A percentile compares a stretch with the other conserved stretches of the same genome.
phyloP scores from a whole-genome alignment of 92 coral and sea anemone species.

The Porites lobata region DNA sequence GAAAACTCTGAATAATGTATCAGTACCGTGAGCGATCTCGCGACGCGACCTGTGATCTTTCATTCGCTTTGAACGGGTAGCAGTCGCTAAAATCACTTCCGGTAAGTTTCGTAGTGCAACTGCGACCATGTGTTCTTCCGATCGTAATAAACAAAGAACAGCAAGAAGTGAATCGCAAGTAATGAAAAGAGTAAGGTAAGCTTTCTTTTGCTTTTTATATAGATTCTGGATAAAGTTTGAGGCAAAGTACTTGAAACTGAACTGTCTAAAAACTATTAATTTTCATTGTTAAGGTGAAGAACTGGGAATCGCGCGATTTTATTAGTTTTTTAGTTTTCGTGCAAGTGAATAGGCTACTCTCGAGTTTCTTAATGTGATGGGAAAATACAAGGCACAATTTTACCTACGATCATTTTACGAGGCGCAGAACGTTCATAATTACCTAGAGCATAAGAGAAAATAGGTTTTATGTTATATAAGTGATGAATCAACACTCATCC shows the following conservation, averaged over 20 bases:
- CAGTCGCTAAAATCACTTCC: conserved; percentile 54
- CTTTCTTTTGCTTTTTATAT: neutral
- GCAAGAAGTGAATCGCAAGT: neutral
- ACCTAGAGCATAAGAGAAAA: neutral
- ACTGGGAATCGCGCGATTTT: too few species aligned
- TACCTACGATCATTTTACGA: neutral
- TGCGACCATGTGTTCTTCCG: conserved; percentile 65
- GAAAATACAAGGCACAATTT: too few species aligned
- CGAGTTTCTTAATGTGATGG: too few species aligned
- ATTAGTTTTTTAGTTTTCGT: too few species aligned
- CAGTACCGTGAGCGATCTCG: conserved; percentile 11
- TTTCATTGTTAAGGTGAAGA: too few species aligned
- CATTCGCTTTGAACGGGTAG: conserved; percentile 20
- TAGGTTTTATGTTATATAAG: neutral
- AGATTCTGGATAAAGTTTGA: neutral
- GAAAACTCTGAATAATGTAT: conserved; percentile 21
- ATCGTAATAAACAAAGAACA: conserved; percentile 17
- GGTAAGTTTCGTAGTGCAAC: conserved; percentile 46
- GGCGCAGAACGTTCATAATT: neutral
- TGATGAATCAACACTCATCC: conserved; percentile 14
- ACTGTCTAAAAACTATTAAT: neutral
- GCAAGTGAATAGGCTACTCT: too few species aligned
- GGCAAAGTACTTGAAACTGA: neutral
- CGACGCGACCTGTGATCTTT: conserved; percentile 43
- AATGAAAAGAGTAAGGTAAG: neutral